Evolutionary conservation across 2,797 vertebrate genomes (phyloP), one percentile per base, ranked within the genome.

Genomic region (Acrossocheilus fasciatus): DNA sequence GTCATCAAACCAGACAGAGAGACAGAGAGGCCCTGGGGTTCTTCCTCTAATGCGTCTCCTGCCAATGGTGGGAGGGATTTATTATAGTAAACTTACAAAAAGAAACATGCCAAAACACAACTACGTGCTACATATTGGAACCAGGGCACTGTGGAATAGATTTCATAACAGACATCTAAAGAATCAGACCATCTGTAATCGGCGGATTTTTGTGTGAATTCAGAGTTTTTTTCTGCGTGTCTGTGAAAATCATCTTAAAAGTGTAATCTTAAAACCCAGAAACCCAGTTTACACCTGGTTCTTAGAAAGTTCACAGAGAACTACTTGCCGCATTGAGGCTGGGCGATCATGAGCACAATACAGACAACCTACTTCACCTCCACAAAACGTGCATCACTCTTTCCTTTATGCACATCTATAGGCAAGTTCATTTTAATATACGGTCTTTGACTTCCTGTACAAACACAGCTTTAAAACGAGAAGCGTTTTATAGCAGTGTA

Each of bases 1-100:
- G 91, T 92, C 93, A 96, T 93, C 89, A 94, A 82, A 92, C 91
- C 90, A 84, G 94, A 86, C 88, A 94, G 77, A 83, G 92, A 93
- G 81, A 94, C 84, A 86, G 93, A 94, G 83, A 84, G 92, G 90
- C 91, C 92, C 86, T 94, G 94, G 89, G 91, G 93, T 89, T 93
- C 92, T 47, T 95, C 94, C 92, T 94, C 92, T 91, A 95, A 91
- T 85, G 92, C 89, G 87, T 95, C 94, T 54, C 93, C 96, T 96
- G 89, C 20, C 43, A 86, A 39, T 39, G 20, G 64, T 45, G 50
- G 47, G 41, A 86, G 76, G 43, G 68, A 85, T 14, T 70, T 57
- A 59, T 36, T 70, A 81, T 45, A 75, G 69, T 64, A 62, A 83
- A 50, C 15, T 64, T 36, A 59, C 30, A 75, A 70, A 52, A 30